Evolutionary conservation across 2,888 invertebrate genomes (phyloP).

Genomic region (Oscheius sp.): DNA sequence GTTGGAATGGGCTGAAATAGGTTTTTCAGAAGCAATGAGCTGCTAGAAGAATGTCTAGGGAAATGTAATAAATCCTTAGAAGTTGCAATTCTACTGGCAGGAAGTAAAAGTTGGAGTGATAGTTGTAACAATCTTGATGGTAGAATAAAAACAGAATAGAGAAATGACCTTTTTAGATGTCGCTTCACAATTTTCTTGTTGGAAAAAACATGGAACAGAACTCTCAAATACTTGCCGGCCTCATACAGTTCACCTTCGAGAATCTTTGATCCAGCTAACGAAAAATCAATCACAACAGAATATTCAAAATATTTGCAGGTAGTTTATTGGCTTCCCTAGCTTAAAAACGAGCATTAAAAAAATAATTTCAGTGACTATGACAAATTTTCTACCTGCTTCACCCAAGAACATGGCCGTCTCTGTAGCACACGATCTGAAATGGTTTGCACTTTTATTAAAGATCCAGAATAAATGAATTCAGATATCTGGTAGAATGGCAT

Average conservation of each 20-base stretch:
- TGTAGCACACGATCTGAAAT: slow-evolving; percentile 52
- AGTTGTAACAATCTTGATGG: slow-evolving; percentile 23
- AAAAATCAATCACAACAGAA: slow-evolving; percentile 45
- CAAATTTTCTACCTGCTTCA: slow-evolving; percentile 37
- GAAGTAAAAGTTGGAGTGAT: slow-evolving; percentile 34
- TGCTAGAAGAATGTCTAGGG: slow-evolving; percentile 40
- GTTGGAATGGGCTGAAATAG: background rate
- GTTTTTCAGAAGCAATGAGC: slow-evolving; percentile 43
- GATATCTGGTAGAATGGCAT: slow-evolving; percentile 53
- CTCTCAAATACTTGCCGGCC: slow-evolving; percentile 39
- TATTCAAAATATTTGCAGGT: slow-evolving; percentile 50
- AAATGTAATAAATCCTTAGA: slow-evolving; percentile 50
- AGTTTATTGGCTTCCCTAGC: background rate
- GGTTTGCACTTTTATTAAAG: slow-evolving; percentile 16
- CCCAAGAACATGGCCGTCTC: slow-evolving; percentile 46
- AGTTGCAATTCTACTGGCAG: slow-evolving; percentile 45
- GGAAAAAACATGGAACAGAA: slow-evolving; percentile 49
- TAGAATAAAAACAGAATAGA: background rate
- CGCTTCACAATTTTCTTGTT: slow-evolving; percentile 47
- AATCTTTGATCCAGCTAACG: slow-evolving; percentile 40
- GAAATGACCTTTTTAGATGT: slow-evolving; percentile 35
- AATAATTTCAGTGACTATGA: slow-evolving; percentile 28
- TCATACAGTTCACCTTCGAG: slow-evolving; percentile 37
- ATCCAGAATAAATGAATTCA: slow-evolving; percentile 21
- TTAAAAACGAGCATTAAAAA: too few species aligned